Percentiles rank a stretch among this genome's conserved stretches.
Evolutionary conservation across 2,888 invertebrate species (phyloP).

Genomic region (Nymphalis c-album): DNA sequence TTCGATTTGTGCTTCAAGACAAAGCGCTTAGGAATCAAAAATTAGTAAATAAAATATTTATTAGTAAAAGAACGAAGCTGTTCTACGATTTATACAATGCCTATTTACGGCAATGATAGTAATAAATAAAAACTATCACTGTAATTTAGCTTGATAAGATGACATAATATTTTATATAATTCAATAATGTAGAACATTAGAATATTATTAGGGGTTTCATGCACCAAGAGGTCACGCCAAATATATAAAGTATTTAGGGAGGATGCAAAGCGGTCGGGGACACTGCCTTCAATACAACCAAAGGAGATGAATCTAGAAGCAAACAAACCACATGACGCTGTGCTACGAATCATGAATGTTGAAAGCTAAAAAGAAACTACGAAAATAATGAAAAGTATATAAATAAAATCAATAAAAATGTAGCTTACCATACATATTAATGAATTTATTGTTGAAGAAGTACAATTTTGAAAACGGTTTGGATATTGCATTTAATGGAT

Average conservation of each 20-base stretch:
- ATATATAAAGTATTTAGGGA: slow-evolving; percentile 69
- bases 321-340: slow-evolving; percentile 67
- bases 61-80: slow-evolving; percentile 68
- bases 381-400: slow-evolving; percentile 44
- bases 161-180: slow-evolving; percentile 44
- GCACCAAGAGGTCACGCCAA: slow-evolving; percentile 83
- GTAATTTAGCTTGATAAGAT: slow-evolving; percentile 45
- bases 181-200: slow-evolving; percentile 54
- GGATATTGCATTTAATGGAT: slow-evolving; percentile 28
- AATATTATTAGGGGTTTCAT: slow-evolving; percentile 66
- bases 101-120: slow-evolving; percentile 52
- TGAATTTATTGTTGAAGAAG: slow-evolving; percentile 51
- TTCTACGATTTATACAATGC: slow-evolving; percentile 63
- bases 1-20: slow-evolving; percentile 65
- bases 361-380: slow-evolving; percentile 63
- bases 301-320: slow-evolving; percentile 71
- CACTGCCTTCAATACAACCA: slow-evolving; percentile 81
- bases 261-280: slow-evolving; percentile 82
- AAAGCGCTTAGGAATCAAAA: slow-evolving; percentile 64
- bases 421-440: slow-evolving; percentile 48
- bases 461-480: slow-evolving; percentile 32
- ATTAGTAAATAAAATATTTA: slow-evolving; percentile 52
- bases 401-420: slow-evolving; percentile 46
- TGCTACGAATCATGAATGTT: slow-evolving; percentile 57
- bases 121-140: slow-evolving; percentile 51